phyloP scores from a whole-genome alignment of 2,797 vertebrate species.

The Lycodopsis pacificus region DNA sequence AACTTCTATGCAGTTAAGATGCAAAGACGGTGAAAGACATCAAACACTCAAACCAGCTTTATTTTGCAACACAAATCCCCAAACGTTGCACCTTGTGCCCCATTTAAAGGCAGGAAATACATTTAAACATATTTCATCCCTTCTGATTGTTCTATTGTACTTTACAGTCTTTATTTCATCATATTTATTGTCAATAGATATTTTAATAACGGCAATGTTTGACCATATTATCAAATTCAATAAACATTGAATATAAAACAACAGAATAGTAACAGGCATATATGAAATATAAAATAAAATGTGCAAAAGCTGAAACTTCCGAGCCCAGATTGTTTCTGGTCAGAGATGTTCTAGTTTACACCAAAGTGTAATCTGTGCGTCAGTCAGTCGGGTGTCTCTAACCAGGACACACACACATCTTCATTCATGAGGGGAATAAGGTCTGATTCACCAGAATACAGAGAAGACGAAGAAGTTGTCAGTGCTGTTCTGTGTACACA shows the following conservation, averaged over 20 bases:
- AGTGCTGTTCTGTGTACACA: constrained; percentile 23
- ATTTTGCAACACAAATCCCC: constrained; percentile 50
- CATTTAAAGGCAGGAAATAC: constrained; percentile 33
- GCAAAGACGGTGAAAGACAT: neutral
- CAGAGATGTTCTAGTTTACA: constrained; percentile 8
- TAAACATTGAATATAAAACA: constrained; percentile 51
- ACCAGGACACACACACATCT: neutral
- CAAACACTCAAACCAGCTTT: constrained; percentile 46
- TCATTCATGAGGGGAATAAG: neutral
- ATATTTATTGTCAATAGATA: constrained; percentile 27
- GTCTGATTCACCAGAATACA: constrained; percentile 13
- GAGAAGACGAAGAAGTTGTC: constrained; percentile 24
- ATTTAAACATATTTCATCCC: constrained; percentile 20
- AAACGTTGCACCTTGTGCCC: constrained; percentile 6
- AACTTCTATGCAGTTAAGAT: neutral
- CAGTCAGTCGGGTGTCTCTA: neutral
- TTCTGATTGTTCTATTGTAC: constrained; percentile 42
- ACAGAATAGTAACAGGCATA: constrained; percentile 35
- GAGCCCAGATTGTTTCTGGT: neutral
- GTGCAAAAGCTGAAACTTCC: constrained; percentile 23
- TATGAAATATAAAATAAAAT: constrained; percentile 53
- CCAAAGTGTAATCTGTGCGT: constrained; percentile 13
- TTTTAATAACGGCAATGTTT: constrained; percentile 26
- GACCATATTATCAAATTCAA: constrained; percentile 18
- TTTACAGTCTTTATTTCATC: constrained; percentile 12